phyloP scores from a whole-genome alignment of 23 tunicate genomes.

The Ciona savignyi region DNA sequence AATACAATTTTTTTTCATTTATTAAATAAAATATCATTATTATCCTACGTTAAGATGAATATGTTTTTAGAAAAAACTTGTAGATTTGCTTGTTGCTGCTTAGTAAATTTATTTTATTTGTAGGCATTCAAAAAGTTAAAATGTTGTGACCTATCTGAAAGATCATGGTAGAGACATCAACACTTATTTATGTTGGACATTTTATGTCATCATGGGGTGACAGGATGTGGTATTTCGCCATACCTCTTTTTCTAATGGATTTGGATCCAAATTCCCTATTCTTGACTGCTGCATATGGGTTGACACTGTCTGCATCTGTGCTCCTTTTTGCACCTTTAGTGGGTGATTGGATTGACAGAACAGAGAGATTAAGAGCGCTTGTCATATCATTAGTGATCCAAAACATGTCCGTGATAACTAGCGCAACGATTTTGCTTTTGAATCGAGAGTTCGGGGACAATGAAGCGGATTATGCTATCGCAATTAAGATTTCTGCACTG shows the following conservation, averaged over 20 bases:
- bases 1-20: no score
- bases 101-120: no score
- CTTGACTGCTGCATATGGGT: constrained; percentile 73
- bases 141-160: not conserved
- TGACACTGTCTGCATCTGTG: constrained; percentile 46
- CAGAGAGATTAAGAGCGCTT: constrained; percentile 38
- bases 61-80: no score
- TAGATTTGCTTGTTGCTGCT: no score
- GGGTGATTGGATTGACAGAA: constrained; percentile 82
- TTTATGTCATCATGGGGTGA: constrained; percentile 96
- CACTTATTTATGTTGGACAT: constrained; percentile 67
- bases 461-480: constrained; percentile 10
- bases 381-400: constrained; percentile 52
- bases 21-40: no score
- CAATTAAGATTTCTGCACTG: constrained; percentile 50
- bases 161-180: constrained; percentile 38
- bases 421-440: constrained; percentile 43
- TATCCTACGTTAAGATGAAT: no score
- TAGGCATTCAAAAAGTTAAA: no score
- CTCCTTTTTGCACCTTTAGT: constrained; percentile 69
- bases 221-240: constrained; percentile 90
- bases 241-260: constrained; percentile 67
- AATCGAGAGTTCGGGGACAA: constrained; percentile 13
- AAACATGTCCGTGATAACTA: constrained; percentile 42
- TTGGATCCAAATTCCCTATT: constrained; percentile 46